A percentile compares a stretch with the other conserved stretches of the same genome.
Evolutionary conservation across 2,797 vertebrate species (phyloP).

Genomic region (Heteromormyrus szaboi): DNA sequence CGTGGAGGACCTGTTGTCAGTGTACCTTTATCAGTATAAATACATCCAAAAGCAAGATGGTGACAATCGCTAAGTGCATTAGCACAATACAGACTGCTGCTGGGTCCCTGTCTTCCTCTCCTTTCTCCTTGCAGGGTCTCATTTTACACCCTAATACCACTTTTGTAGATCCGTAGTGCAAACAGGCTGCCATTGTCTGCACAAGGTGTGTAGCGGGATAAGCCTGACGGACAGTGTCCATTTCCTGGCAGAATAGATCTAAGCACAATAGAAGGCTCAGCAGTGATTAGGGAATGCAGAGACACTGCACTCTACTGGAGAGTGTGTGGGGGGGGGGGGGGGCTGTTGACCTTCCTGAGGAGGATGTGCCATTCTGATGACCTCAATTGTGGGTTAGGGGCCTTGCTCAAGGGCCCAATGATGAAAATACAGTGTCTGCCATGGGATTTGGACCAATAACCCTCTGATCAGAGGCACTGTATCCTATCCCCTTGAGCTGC

Average conservation of each 20-base stretch:
- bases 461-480: not conserved
- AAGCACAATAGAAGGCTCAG: not conserved
- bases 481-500: not conserved
- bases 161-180: not conserved
- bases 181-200: not conserved
- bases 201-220: not conserved
- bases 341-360: not conserved
- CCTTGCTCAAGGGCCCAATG: not conserved
- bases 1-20: no score
- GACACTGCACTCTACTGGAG: not conserved
- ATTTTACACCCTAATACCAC: not conserved
- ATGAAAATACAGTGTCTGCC: not conserved
- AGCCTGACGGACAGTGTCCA: not conserved
- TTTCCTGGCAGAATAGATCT: not conserved
- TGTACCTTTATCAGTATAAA: no score
- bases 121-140: not conserved
- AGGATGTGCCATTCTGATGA: not conserved
- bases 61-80: not conserved
- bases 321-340: not conserved
- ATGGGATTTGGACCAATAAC: not conserved
- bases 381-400: not conserved
- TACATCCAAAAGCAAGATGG: not conserved
- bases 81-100: not conserved
- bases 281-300: not conserved
- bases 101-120: not conserved